These are phyloP conservation scores for Strix occidentalis DNA, from an alignment of 2,797 vertebrate species.

Conservation along the genomic window DNA sequence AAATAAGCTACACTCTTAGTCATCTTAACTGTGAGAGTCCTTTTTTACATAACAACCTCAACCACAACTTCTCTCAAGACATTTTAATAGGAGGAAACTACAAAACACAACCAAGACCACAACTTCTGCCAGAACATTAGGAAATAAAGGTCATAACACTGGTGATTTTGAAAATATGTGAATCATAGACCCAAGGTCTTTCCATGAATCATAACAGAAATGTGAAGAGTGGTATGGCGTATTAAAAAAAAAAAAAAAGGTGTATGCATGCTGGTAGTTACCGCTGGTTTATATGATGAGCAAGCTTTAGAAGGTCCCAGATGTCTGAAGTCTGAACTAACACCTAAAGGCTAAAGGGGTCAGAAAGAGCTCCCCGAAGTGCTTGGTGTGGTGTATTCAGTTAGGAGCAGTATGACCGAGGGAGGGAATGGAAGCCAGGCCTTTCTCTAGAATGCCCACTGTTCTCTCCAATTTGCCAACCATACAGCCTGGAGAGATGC, in stretches of 20 bases:
- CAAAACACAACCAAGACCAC: conserved; percentile 4
- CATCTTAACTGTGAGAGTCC: neutral
- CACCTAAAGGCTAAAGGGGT: neutral
- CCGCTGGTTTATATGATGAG: neutral
- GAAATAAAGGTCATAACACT: conserved; percentile 29
- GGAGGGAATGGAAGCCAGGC: neutral
- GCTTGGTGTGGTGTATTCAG: neutral
- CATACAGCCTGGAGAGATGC: neutral
- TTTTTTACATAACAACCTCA: conserved; percentile 15
- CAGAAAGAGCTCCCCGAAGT: neutral
- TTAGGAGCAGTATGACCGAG: neutral
- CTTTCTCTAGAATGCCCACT: neutral
- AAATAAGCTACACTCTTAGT: neutral
- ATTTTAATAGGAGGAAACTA: conserved; percentile 21
- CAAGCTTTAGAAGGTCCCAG: neutral
- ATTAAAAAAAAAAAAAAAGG: neutral
- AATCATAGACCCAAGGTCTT: conserved; percentile 29
- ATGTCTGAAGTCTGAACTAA: neutral
- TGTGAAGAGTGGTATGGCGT: neutral
- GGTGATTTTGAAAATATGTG: neutral
- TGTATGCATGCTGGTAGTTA: neutral
- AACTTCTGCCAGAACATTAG: conserved; percentile 18
- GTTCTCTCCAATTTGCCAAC: neutral
- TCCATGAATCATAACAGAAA: conserved; percentile 42
- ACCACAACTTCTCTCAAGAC: conserved; percentile 36